Evolutionary conservation across 2,797 vertebrate genomes (phyloP).

Genomic region (Tapirus indicus): DNA sequence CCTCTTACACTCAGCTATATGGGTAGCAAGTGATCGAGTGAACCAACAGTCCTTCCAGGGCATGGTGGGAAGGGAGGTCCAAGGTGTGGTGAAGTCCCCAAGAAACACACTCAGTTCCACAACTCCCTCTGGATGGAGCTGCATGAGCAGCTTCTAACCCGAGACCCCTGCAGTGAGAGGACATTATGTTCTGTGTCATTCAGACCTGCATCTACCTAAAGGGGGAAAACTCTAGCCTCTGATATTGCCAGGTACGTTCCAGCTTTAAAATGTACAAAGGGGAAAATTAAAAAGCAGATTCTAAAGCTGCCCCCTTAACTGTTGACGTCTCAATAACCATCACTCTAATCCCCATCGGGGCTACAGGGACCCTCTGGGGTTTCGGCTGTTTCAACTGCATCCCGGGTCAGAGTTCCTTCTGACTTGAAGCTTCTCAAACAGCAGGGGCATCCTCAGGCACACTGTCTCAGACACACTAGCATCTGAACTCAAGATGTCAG

Average conservation of each 20-base stretch:
- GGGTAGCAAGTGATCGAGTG: slow-evolving; percentile 69
- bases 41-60: slow-evolving; percentile 68
- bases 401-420: neutral
- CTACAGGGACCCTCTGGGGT: neutral
- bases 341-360: neutral
- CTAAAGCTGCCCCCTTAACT: neutral
- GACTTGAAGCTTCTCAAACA: neutral
- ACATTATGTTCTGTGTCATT: fast-evolving
- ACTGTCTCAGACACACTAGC: neutral
- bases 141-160: neutral
- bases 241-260: neutral
- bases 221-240: neutral
- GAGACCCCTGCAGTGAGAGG: neutral
- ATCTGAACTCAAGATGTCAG: neutral
- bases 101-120: neutral
- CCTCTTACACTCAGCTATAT: slow-evolving; percentile 78
- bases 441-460: neutral
- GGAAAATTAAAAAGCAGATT: neutral
- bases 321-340: neutral
- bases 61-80: neutral
- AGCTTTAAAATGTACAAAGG: fast-evolving
- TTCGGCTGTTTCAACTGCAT: neutral
- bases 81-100: neutral
- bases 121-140: neutral
- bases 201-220: neutral